A percentile compares a stretch with the other conserved stretches of the same genome.
These are phyloP conservation scores for Cremastinae sp. DNA, from an alignment of 2,888 invertebrate genomes.

Conservation along the genomic window DNA sequence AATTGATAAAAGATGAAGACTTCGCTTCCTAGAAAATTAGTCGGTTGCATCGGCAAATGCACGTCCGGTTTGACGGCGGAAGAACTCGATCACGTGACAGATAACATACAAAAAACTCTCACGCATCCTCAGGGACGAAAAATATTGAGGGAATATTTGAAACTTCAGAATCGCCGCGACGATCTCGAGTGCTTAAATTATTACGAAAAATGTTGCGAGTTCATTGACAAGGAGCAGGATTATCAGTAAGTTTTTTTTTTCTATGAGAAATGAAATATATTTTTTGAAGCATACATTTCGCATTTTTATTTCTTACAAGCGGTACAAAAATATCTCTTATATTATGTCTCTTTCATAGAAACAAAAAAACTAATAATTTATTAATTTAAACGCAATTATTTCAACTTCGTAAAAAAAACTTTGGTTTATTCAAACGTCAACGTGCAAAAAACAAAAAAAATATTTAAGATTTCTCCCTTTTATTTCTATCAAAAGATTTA, in stretches of 20 bases:
- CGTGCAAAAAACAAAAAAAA: too few species aligned
- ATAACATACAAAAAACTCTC: slow-evolving; percentile 69
- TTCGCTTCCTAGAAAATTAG: slow-evolving; percentile 49
- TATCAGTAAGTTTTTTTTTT: slow-evolving; percentile 62
- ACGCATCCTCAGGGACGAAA: slow-evolving; percentile 64
- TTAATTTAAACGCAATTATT: neutral
- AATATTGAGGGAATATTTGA: slow-evolving; percentile 69
- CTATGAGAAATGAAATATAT: too few species aligned
- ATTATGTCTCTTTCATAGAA: neutral
- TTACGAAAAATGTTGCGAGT: slow-evolving; percentile 67
- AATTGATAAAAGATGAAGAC: slow-evolving; percentile 64
- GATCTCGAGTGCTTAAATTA: slow-evolving; percentile 68
- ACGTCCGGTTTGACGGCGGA: slow-evolving; percentile 68
- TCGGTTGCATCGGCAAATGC: slow-evolving; percentile 75
- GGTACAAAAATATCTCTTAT: neutral
- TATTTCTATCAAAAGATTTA: neutral
- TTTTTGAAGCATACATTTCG: neutral
- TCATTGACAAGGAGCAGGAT: slow-evolving; percentile 60
- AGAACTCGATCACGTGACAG: slow-evolving; percentile 72
- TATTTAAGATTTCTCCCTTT: too few species aligned
- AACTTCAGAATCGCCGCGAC: slow-evolving; percentile 60
- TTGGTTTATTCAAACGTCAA: neutral
- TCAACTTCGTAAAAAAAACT: neutral
- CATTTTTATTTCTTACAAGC: neutral
- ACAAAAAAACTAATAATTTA: neutral